Conservation (phyloP, 2,888 invertebrate genomes). For the Ennomos fuscantarius region DNA sequence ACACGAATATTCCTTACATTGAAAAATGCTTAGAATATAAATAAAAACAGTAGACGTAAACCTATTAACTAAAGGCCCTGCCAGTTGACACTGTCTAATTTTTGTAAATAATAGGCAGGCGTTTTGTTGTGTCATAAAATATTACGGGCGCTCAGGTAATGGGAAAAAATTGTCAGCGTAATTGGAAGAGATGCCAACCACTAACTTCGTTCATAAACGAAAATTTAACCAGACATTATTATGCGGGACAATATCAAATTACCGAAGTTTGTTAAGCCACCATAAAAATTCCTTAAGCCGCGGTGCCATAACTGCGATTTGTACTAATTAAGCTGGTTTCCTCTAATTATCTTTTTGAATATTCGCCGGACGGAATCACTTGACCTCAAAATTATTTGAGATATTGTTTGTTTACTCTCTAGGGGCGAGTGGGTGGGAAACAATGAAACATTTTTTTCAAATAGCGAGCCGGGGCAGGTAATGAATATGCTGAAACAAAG, state of each 20-base stretch:
- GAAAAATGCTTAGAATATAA: no score
- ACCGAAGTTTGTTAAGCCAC: conserved; percentile 25
- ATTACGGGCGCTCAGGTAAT: conserved; percentile 17
- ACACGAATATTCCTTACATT: no score
- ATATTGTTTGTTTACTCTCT: conserved; percentile 71
- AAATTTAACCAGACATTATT: conserved; percentile 27
- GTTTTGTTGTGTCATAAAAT: conserved; percentile 8
- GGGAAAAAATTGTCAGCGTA: conserved; percentile 20
- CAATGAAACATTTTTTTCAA: conserved; percentile 71
- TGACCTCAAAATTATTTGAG: conserved; percentile 75
- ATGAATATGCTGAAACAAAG: conserved; percentile 81
- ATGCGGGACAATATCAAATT: conserved; percentile 28
- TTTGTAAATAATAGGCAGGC: background rate
- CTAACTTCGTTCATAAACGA: conserved; percentile 26
- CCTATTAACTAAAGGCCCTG: no score
- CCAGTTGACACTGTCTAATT: no score
- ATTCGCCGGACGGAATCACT: conserved; percentile 63
- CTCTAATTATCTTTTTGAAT: conserved; percentile 65
- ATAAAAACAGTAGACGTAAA: no score
- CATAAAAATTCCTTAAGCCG: conserved; percentile 35
- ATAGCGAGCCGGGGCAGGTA: conserved; percentile 70
- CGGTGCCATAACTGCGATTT: conserved; percentile 48
- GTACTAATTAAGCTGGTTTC: conserved; percentile 63
- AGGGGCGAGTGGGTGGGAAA: conserved; percentile 56
- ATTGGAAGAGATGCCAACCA: conserved; percentile 22